Evolutionary conservation across 1,140 invertebrate species (phyloP).

Genomic region (Delia radicum): DNA sequence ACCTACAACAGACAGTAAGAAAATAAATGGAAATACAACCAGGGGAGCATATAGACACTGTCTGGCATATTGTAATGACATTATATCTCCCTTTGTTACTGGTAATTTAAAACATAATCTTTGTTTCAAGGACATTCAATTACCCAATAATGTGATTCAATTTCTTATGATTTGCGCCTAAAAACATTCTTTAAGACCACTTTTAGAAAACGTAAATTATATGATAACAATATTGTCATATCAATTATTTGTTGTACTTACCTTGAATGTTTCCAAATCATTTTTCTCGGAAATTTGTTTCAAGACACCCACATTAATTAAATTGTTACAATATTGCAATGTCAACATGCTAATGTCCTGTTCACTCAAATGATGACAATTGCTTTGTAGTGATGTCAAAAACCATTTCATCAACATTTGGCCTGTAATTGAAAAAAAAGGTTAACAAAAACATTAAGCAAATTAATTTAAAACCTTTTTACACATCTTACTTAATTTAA

Average conservation of each 20-base stretch:
- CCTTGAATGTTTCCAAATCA: constrained; percentile 71
- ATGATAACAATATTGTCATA: too few species aligned
- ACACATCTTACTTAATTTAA: background rate
- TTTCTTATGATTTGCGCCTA: too few species aligned
- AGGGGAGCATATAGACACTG: too few species aligned
- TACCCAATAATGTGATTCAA: too few species aligned
- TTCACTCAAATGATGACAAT: constrained; percentile 62
- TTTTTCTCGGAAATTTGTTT: constrained; percentile 64
- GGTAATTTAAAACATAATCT: too few species aligned
- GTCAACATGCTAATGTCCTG: constrained; percentile 75
- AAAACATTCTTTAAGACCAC: too few species aligned
- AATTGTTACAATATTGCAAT: constrained; percentile 81
- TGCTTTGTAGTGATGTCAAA: constrained; percentile 72
- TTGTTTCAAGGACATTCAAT: too few species aligned
- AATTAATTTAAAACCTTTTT: background rate
- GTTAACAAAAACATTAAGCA: background rate
- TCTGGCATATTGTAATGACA: too few species aligned
- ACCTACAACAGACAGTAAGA: too few species aligned
- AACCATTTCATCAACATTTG: constrained; percentile 90
- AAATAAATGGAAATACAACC: too few species aligned
- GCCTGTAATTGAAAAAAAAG: constrained; percentile 61
- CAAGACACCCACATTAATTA: constrained; percentile 85
- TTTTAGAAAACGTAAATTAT: too few species aligned
- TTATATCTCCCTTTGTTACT: too few species aligned
- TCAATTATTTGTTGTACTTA: constrained; percentile 56